phyloP scores from a whole-genome alignment of 23 tunicate genomes.

The Ciona savignyi region DNA sequence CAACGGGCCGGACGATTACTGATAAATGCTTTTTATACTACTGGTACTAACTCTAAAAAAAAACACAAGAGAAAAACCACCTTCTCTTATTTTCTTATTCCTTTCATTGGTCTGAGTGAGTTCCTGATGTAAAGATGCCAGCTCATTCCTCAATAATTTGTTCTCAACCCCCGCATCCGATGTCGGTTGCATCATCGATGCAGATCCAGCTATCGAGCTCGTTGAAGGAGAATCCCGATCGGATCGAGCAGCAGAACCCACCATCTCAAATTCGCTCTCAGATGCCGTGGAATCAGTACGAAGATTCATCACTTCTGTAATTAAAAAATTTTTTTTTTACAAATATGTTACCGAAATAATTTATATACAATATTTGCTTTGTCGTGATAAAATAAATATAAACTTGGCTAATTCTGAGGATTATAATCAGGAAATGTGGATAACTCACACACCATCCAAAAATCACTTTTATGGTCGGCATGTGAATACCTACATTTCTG shows the following conservation, averaged over 20 bases:
- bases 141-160: constrained; percentile 46
- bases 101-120: constrained; percentile 51
- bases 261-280: constrained; percentile 90
- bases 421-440: no score
- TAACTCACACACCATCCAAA: no score
- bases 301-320: constrained; percentile 41
- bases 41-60: no score
- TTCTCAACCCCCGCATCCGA: constrained; percentile 55
- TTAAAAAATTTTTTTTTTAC: neutral
- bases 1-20: no score
- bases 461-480: no score
- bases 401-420: no score
- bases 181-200: neutral
- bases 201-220: constrained; percentile 15
- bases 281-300: constrained; percentile 77
- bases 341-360: neutral
- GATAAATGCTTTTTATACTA: no score
- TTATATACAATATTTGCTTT: no score
- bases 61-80: no score
- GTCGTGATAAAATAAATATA: no score
- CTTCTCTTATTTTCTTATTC: constrained; percentile 42
- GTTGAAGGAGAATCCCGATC: constrained; percentile 60
- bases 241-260: constrained; percentile 48
- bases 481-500: no score
- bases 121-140: constrained; percentile 72